Evolutionary conservation across 2,113 vertebrate species (phyloP), one percentile per base, ranked within the genome.

Genomic region (Seriola dumerili): DNA sequence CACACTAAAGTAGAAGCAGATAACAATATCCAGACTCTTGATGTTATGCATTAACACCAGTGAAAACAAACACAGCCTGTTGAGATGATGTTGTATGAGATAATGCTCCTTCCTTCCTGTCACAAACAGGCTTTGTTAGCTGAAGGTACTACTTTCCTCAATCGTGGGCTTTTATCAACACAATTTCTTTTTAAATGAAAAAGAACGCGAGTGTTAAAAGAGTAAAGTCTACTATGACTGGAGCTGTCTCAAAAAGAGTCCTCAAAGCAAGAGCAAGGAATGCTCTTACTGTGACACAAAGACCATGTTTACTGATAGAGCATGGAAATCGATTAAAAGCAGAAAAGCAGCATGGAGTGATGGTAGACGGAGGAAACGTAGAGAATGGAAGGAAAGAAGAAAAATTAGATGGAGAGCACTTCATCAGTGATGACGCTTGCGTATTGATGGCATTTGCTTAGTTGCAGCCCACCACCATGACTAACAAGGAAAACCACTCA

Each of bases 261-360:
- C 64, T 93, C 86, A 87, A 70, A 66, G 81, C 55, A 25, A 84
- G 66, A 63, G 78, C 55, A 21, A 84, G 88, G 80, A 91, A 93
- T 92, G 83, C 79, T 83, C 62, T 80, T 36, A 86, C 86, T 90
- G 71, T 91, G 93, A 92, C 92, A 91, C 81, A 85, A 78, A 77
- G 81, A 89, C 81, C 90, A 92, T 81, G 84, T 89, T 89, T 89
- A 83, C 85, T 92, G 93, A 95, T 93, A 75, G 89, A 93, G 88
- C 82, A 59, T 92, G 91, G 84, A 94, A 94, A 94, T 93, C 76
- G 83, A 93, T 94, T 94, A 67, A 87, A 81, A 75, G 84, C 89
- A 89, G 87, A 91, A 87, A 86, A 92, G 89, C 65, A 29, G 78
- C 86, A 72, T 69, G 81, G 66, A 83, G 78, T 23, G 70, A 79